Base-by-base conservation (phyloP, 2,797 vertebrate species). In the Epinephelus malabaricus region DNA sequence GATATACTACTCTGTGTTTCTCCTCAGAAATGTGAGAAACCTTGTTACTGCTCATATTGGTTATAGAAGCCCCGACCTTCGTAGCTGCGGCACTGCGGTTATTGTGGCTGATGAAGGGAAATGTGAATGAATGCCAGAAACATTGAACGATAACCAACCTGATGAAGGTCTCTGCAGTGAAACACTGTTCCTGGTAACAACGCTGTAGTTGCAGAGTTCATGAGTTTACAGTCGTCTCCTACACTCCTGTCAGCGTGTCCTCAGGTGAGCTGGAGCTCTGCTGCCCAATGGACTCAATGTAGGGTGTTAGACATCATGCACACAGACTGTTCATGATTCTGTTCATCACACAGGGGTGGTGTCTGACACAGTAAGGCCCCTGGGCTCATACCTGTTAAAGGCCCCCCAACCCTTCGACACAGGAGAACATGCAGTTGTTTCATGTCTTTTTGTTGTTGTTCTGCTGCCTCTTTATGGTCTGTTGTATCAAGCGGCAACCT, bases 221-320 rank as follows among this genome's bases (percentile, higher is more conserved):
- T 2, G 1, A 19, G 27, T 65, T 19, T 51, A 21, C 51, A 50
- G 17, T 51, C 47, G 12, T 46, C 56, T 60, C 45, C 69, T 49
- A 14, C 45, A 8, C 64, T 61, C 17, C 54, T 55, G 38, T 72
- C 66, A 11, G 27, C 7, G 65, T 63, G 46, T 58, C 34, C 60
- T 73, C 59, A 46, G 65, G 30, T 67, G 56, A 30, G 17, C 54
- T 64, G 8, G 61, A 53, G 23, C 60, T 66, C 58, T 50, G 12
- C 18, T 58, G 25, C 61, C 62, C 13, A 18, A 18, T 25, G 13
- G 43, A 27, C 50, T 23, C 25, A 60, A 67, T 43, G 19, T 8
- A 7, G 23, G 12, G 23, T 71, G n/a, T 17, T 40, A 21, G 19
- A 47, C 5, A 34, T 51, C 27, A 45, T 45, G 18, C 18, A 21